Base-by-base conservation (phyloP, 2,888 invertebrate species). In the Steinernema hermaphroditum region DNA sequence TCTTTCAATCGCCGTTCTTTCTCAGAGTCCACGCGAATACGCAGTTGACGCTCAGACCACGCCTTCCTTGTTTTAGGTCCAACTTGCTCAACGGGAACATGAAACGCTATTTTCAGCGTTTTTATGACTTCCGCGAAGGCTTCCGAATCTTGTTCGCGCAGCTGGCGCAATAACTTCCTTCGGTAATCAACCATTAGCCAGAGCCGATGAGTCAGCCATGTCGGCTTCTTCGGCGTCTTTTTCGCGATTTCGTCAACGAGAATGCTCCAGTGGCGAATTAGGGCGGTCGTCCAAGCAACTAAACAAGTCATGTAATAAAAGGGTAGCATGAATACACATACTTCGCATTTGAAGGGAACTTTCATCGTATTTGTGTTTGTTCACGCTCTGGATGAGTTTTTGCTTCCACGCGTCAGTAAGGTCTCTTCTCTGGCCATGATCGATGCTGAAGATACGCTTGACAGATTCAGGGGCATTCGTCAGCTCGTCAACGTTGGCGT, bases 181-280 rank as follows among this genome's bases (percentile, higher is more conserved):
- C 85, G 78, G 32, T 80, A 78, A 69, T 80, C 78, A 69, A 85
- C 78, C 32, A 83, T 76, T 12, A 82, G 75, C 78, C 79, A 81
- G 41, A 85, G 82, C 1, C 80, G 76, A 70, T 81, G 80, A 0
- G 80, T 81, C 16, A 86, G 71, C 83, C 83, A 84, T 0, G 78
- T 82, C 9, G 85, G 84, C 71, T 77, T 79, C 73, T 82, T 82
- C 14, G 76, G 76, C 4, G 81, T 80, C 27, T 77, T 71, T 70
- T 78, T 73, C 49, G 75, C 72, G 37, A 84, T 77, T n/a, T 83
- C 82, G 41, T 84, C 84, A 22, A 81, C 81, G 12, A 85, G 77
- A 62, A 80, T 77, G 14, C 82, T 83, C 83, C 82, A 86, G 69
- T 85, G 84, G 16, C 85, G 81, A 74, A 85, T 86, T 16, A 81